Evolutionary conservation across 2,888 invertebrate species (phyloP), one percentile per base, ranked within the genome.

Genomic region (Drosophila neonasuta): DNA sequence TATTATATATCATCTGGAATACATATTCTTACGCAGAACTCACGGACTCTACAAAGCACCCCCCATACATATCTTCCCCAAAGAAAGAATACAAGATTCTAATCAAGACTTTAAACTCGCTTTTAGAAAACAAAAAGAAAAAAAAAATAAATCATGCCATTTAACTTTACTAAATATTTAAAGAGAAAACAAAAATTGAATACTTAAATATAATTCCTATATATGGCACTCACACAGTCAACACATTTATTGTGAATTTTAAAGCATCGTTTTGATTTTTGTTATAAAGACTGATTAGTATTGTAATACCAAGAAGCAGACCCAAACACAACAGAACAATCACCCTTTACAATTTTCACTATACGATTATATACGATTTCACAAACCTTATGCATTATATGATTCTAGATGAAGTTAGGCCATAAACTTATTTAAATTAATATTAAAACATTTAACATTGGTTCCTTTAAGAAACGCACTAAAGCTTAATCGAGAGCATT

Each of bases 201-300:
- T 44, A 45, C 59, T 39, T 57, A 32, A 24, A 55, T 46, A 34
- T 54, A 63, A 69, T 69, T 74, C 69, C 69, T 74, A 64, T 39
- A 56, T 20, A 58, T 20, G 20, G 57, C 46, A 58, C 61, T 58
- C 54, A 50, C 68, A 79, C 67, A 66, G 48, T 63, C 57, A 17
- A 56, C 60, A 56, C 55, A 45, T 54, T 46, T 24, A 55, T 65
- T 63, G 60, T 56, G 51, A 41, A 65, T 41, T 78, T 56, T 44
- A 39, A 45, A 34, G 24, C 7, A 63, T 51, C 64, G 46, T 71
- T 64, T 78, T 79, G 52, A 60, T 81, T 84, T 83, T 87, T 68
- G 87, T 84, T 80, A 73, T 79, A 46, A 84, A 84, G 83, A 88
- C 88, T 84, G 83, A 84, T 88, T 88, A 83, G 88, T 79, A 77